Evolutionary conservation across 2,797 vertebrate species (phyloP).

Genomic region (Lacerta agilis): DNA sequence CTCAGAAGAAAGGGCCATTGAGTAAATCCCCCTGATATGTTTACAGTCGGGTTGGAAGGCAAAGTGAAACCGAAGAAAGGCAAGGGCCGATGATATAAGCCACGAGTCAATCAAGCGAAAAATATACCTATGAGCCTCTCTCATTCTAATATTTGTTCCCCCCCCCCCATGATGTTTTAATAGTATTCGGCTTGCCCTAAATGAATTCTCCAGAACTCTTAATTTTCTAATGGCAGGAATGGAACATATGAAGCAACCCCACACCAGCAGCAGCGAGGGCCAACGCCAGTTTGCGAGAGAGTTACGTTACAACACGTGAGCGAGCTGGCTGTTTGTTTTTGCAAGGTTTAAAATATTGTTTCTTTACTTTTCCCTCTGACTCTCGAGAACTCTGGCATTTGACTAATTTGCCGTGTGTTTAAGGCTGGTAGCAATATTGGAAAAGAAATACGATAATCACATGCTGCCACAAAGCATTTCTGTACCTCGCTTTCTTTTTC

Average conservation of each 20-base stretch:
- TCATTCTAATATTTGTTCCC: slow-evolving; percentile 63
- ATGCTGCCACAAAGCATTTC: slow-evolving; percentile 89
- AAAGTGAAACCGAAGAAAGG: slow-evolving; percentile 50
- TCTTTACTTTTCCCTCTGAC: slow-evolving; percentile 75
- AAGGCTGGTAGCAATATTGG: slow-evolving; percentile 83
- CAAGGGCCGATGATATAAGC: slow-evolving; percentile 41
- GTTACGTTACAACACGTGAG: slow-evolving; percentile 63
- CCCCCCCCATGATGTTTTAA: slow-evolving; percentile 41
- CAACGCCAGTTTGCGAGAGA: slow-evolving; percentile 34
- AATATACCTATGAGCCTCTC: slow-evolving; percentile 51
- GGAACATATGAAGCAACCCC: slow-evolving; percentile 54
- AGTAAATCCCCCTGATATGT: slow-evolving; percentile 2
- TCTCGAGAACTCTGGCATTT: slow-evolving; percentile 77
- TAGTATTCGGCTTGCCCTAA: slow-evolving; percentile 57
- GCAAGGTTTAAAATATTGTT: slow-evolving; percentile 76
- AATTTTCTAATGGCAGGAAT: slow-evolving; percentile 72
- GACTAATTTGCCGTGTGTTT: slow-evolving; percentile 78
- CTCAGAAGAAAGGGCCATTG: slow-evolving; percentile 54
- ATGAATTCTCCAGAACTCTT: slow-evolving; percentile 49
- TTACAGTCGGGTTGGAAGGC: slow-evolving; percentile 49
- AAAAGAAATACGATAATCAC: slow-evolving; percentile 90
- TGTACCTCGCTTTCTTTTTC: slow-evolving; percentile 83
- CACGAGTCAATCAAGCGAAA: slow-evolving; percentile 53
- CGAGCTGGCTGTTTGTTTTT: slow-evolving; percentile 76
- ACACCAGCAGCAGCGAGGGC: slow-evolving; percentile 38